Percentiles rank a stretch among this genome's conserved stretches.
Conservation (phyloP, 1,140 invertebrate species). For the Achatina immaculata region DNA sequence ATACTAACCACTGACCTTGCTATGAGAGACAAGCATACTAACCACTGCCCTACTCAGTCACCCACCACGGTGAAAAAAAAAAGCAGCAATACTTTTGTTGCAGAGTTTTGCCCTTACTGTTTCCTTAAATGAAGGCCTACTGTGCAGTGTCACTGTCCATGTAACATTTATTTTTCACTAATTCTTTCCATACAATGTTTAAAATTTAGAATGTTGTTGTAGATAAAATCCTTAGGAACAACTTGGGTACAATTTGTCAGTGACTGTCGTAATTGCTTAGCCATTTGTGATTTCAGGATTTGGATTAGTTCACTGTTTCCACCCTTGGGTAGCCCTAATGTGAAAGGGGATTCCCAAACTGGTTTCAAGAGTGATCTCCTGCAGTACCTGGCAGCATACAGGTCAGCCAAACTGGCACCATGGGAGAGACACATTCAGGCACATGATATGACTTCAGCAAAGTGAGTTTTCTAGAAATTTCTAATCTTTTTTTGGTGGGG, state of each 20-base stretch:
- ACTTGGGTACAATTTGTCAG: too few relatives aligned
- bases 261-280: too few relatives aligned
- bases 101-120: too few relatives aligned
- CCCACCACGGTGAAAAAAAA: too few relatives aligned
- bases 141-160: too few relatives aligned
- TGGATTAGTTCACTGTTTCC: constrained; percentile 85
- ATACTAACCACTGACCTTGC: too few relatives aligned
- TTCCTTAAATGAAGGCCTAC: too few relatives aligned
- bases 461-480: constrained; percentile 74
- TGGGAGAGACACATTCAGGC: constrained; percentile 83
- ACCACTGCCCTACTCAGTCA: too few relatives aligned
- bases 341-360: constrained; percentile 83
- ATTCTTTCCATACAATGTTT: background rate
- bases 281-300: constrained; percentile 18
- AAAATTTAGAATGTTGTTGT: background rate
- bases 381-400: constrained; percentile 85
- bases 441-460: constrained; percentile 85
- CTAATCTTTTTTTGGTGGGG: background rate
- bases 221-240: too few relatives aligned
- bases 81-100: too few relatives aligned
- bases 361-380: constrained; percentile 87
- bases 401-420: constrained; percentile 76
- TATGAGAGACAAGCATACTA: too few relatives aligned
- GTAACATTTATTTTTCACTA: too few relatives aligned
- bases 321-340: constrained; percentile 43